Base-by-base conservation (phyloP, 1,140 invertebrate species). In the Eufriesea mexicana region DNA sequence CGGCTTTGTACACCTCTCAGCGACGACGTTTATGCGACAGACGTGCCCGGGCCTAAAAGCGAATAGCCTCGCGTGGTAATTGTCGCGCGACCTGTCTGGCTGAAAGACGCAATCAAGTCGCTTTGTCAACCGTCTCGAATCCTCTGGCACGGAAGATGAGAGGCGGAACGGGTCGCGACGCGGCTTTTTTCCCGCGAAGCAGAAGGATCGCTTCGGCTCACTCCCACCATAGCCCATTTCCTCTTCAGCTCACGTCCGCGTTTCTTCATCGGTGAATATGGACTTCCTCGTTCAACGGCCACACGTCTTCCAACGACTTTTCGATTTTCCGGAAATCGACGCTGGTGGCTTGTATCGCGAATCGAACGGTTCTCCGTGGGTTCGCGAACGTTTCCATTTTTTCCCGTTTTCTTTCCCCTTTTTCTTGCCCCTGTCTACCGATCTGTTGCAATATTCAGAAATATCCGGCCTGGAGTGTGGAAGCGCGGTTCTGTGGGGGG, bases 201-300 rank as follows among this genome's bases (percentile, higher is more conserved):
- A 61, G 59, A 14, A 28, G 28, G 51, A 66, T 59, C 35, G 54
- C 70, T 75, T 67, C 42, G 42, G 18, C 42, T 28, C 49, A 75
- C 70, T 72, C 79, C 62, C 72, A 66, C 70, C 42, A n/a, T 7
- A 16, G 2, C 20, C 28, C 6, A 28, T 62, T 51, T 57, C 23
- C 20, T 28, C 28, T 67, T 75, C 72, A 67, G 59, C 47, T 67
- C 79, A 67, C 71, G 61, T 67, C 18, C 70, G 1, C n/a, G 57
- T 45, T 73, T 73, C 70, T 73, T 81, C 49, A n/a, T 49, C 23
- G 28, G 54, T 23, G 77, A 67, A 67, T 51, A 79, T 42, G 45
- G 55, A 71, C 77, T 79, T 79, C 55, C 77, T 71, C 66, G 54
- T 68, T 79, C 82, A 70, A 28, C 47, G 47, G 23, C 42, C 74